These are phyloP conservation scores for Alcedo atthis DNA, from an alignment of 2,797 vertebrate genomes.

Conservation along the genomic window DNA sequence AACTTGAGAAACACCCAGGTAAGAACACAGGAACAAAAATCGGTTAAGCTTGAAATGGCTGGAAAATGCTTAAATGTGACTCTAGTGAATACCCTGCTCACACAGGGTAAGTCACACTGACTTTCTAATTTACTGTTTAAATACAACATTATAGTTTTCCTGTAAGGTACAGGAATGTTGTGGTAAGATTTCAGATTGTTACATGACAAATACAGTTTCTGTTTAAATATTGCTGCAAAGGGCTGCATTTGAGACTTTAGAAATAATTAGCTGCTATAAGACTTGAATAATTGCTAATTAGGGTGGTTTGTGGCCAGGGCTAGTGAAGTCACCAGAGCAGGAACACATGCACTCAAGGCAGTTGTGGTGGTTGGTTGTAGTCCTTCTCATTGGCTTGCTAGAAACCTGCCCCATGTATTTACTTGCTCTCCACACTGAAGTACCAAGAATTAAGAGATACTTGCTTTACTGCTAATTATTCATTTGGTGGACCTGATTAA, in stretches of 20 bases:
- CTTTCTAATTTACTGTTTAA: neutral
- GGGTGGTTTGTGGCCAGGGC: neutral
- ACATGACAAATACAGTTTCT: neutral
- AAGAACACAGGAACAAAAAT: neutral
- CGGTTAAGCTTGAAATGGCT: neutral
- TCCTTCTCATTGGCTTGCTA: neutral
- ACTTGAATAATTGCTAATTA: neutral
- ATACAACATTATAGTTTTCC: neutral
- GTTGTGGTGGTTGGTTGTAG: neutral
- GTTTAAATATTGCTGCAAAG: neutral
- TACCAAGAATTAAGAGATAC: neutral
- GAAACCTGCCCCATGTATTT: neutral
- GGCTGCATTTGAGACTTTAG: neutral
- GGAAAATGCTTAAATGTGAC: neutral
- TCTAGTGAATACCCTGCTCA: neutral
- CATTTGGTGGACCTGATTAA: neutral
- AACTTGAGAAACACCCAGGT: neutral
- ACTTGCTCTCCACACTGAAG: neutral
- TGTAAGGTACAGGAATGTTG: neutral
- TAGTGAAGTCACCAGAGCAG: neutral
- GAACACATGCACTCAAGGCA: neutral
- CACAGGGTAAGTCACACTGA: rapidly evolving
- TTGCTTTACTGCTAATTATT: neutral
- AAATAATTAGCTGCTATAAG: neutral
- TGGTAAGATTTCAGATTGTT: neutral